phyloP scores from a whole-genome alignment of 2,797 vertebrate genomes.

The Eospalax fontanierii region DNA sequence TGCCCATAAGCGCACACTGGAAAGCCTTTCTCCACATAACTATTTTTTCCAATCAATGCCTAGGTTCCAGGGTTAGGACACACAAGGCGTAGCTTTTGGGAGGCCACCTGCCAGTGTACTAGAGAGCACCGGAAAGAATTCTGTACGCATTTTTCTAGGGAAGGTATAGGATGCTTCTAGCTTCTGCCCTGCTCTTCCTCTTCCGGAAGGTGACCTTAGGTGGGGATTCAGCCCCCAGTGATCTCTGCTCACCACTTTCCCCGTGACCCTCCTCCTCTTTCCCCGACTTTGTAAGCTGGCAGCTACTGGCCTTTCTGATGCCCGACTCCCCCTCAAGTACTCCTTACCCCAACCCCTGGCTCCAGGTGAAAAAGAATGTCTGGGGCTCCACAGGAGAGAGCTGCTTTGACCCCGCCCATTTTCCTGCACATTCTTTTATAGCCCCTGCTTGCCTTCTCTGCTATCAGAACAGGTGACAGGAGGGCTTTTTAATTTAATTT shows the following conservation, averaged over 20 bases:
- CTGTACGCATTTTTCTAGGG: neutral
- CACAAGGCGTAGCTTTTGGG: neutral
- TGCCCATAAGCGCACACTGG: too few relatives aligned
- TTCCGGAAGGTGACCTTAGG: neutral
- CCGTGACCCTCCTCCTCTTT: neutral
- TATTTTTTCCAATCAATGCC: neutral
- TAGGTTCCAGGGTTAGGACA: neutral
- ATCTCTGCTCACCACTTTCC: neutral
- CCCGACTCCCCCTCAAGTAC: too few relatives aligned
- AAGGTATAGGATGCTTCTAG: accelerated
- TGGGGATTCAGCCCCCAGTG: neutral
- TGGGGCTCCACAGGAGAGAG: too few relatives aligned
- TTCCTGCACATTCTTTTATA: neutral
- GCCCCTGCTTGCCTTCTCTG: neutral
- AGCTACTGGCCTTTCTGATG: neutral
- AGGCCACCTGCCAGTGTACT: neutral
- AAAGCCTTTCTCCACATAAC: neutral
- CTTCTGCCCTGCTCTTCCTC: neutral
- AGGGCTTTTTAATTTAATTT: neutral
- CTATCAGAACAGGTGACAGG: neutral
- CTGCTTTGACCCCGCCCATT: accelerated
- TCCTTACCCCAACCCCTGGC: neutral
- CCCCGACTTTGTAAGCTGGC: neutral
- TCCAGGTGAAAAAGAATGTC: neutral
- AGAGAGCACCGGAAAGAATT: neutral